Base-by-base conservation (phyloP, 2,113 vertebrate species). In the Bufo bufo region DNA sequence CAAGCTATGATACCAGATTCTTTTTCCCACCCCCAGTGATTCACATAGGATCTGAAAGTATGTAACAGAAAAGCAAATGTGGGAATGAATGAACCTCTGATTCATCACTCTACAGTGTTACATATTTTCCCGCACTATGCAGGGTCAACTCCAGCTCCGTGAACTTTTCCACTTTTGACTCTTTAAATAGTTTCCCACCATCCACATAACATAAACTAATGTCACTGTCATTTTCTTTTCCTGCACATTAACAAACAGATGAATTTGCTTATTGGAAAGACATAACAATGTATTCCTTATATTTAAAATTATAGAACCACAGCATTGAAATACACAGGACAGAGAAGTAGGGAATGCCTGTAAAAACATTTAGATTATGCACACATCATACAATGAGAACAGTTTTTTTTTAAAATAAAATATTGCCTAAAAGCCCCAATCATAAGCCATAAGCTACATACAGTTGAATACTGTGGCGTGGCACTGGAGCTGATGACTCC, bases 121-220 rank as follows among this genome's bases (percentile, higher is more conserved):
- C 45, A 13, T 65, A 65, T 66, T 69, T 66, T 69, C 81, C 81
- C 47, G 81, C 81, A 23, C 81, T 83, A 11, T 66, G 59, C 2
- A 13, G 10, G 61, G 19, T 82, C 59, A 66, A 20, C 17, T 14
- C 3, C 5, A 17, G n/a, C 47, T 49, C 14, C 50, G 33, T 49
- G 80, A 82, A 49, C 80, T 66, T 20, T 65, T 65, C 47, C 43
- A 16, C 1, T 83, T 61, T 83, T 65, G 45, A 83, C 61, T 47
- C 61, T 82, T n/a, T 0, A 83, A 50, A 83, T 50, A 52, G 19
- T 83, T 83, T 83, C 81, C 61, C 81, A 83, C 49, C 61, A 49
- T n/a, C n/a, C 19, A 49, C 61, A 82, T 19, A 12, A 82, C 12
- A 16, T 82, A 80, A 80, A 58, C 77, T 80, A n/a, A 58, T 54